A percentile compares a stretch with the other conserved stretches of the same genome.
Conservation (phyloP, 92 coral and sea anemone genomes). For the Nematostella vectensis region DNA sequence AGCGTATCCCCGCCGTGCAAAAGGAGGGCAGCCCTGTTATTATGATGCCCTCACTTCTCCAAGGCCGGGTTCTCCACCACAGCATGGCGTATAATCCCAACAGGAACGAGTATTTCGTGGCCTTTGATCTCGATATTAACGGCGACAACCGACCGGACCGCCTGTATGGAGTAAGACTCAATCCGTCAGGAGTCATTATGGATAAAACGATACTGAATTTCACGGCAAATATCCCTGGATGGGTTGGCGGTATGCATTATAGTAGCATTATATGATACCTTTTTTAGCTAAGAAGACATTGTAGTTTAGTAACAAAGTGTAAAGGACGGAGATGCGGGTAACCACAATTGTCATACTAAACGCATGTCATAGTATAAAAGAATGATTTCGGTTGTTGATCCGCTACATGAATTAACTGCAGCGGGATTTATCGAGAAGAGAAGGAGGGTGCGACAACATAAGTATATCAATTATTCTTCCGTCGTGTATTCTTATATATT, state of each 20-base stretch:
- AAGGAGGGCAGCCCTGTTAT: slow-evolving; percentile 37
- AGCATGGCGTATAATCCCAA: slow-evolving; percentile 64
- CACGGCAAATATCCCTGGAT: slow-evolving; percentile 55
- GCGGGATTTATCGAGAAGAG: no score
- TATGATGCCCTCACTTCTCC: slow-evolving; percentile 47
- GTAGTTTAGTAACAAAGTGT: no score
- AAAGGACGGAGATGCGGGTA: no score
- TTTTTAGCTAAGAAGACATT: no score
- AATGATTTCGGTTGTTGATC: no score
- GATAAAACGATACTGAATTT: slow-evolving; percentile 51
- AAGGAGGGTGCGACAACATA: no score
- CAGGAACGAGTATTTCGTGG: slow-evolving; percentile 73
- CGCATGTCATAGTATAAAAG: no score
- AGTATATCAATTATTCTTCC: no score
- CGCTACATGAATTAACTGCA: no score
- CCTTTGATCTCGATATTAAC: slow-evolving; percentile 77
- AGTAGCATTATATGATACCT: background rate
- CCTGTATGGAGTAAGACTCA: slow-evolving; percentile 58
- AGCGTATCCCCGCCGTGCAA: slow-evolving; percentile 51
- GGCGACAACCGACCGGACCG: slow-evolving; percentile 64
- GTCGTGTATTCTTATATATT: no score
- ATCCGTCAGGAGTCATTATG: slow-evolving; percentile 41
- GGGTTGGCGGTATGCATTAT: slow-evolving; percentile 40
- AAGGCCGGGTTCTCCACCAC: slow-evolving; percentile 77
- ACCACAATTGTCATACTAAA: no score